Evolutionary conservation across 2,797 vertebrate genomes (phyloP).

Genomic region (Chrysocyon brachyurus): DNA sequence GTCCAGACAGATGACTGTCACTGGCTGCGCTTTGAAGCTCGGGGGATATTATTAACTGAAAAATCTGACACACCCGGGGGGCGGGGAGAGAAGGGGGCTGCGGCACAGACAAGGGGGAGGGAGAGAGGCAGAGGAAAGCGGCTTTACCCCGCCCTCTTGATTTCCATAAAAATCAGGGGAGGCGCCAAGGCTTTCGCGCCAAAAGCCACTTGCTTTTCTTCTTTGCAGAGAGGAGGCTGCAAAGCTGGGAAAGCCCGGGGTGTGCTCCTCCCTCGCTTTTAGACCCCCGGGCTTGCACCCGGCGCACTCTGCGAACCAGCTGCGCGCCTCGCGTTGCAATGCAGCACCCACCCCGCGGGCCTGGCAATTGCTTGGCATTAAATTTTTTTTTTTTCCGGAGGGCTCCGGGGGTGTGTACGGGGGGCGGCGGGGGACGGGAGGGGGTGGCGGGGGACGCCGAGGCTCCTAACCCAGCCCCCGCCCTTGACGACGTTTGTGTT

Average conservation of each 20-base stretch:
- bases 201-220: slow-evolving; percentile 88
- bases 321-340: slow-evolving; percentile 35
- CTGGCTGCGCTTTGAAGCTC: slow-evolving; percentile 91
- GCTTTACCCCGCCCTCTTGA: slow-evolving; percentile 85
- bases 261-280: slow-evolving; percentile 61
- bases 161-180: slow-evolving; percentile 89
- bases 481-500: slow-evolving; percentile 58
- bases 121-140: slow-evolving; percentile 65
- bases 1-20: slow-evolving; percentile 95
- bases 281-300: slow-evolving; percentile 70
- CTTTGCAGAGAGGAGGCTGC: slow-evolving; percentile 68
- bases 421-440: not conserved
- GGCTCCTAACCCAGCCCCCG: slow-evolving; percentile 62
- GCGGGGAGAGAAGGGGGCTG: slow-evolving; percentile 82
- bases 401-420: not conserved
- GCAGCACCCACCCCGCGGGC: slow-evolving; percentile 19
- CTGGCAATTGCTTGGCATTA: slow-evolving; percentile 31
- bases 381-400: not conserved
- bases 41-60: slow-evolving; percentile 92
- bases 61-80: slow-evolving; percentile 91
- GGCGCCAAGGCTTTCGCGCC: slow-evolving; percentile 90
- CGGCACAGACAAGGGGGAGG: slow-evolving; percentile 78
- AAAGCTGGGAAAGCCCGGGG: slow-evolving; percentile 44
- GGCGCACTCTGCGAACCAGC: slow-evolving; percentile 47
- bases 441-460: not conserved